Conservation (phyloP, 2,797 vertebrate species). For the Myotis pilosus region DNA sequence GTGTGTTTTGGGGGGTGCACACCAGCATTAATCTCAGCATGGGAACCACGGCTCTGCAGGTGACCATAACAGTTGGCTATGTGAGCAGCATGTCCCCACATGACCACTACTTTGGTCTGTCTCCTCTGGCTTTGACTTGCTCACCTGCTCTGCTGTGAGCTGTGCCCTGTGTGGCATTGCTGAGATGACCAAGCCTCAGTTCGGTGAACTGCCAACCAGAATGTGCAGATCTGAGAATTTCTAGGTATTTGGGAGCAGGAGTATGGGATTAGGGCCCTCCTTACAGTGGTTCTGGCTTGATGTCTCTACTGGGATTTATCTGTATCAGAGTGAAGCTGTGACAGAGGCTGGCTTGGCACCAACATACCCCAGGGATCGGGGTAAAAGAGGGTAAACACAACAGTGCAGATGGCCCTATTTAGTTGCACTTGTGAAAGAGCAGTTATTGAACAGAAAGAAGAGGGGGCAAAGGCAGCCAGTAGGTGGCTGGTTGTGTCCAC, state of each 20-base stretch:
- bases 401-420: background rate
- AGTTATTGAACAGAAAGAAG: background rate
- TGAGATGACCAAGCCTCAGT: background rate
- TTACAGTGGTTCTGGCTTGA: background rate
- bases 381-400: background rate
- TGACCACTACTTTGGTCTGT: background rate
- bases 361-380: background rate
- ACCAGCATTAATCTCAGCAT: background rate
- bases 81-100: background rate
- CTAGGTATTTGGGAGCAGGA: background rate
- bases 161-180: background rate
- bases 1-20: background rate
- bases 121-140: background rate
- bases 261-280: background rate
- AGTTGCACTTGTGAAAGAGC: background rate
- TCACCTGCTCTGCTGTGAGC: background rate
- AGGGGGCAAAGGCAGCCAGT: background rate
- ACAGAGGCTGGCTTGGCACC: background rate
- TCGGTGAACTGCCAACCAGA: background rate
- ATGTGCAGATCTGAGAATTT: background rate
- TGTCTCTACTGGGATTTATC: background rate
- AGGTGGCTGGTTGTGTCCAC: background rate
- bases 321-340: background rate
- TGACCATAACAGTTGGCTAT: background rate
- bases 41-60: background rate